Percentiles rank a stretch among this genome's conserved stretches.
These are phyloP conservation scores for Tetheella fluctuosa DNA, from an alignment of 2,888 invertebrate species.

Conservation along the genomic window DNA sequence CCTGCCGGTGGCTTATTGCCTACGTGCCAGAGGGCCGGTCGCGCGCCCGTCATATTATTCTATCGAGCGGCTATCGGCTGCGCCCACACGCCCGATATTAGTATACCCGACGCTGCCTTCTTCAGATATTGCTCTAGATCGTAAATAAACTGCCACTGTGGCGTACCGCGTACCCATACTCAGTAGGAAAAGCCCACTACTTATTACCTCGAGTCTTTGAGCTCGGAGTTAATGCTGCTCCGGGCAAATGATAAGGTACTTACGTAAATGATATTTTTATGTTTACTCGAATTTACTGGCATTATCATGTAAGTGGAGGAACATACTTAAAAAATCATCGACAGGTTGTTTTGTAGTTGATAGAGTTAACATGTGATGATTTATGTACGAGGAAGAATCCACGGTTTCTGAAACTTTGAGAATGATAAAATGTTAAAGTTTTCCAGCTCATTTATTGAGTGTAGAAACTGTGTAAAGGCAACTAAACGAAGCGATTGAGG, in stretches of 20 bases:
- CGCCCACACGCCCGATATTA: conserved; percentile 78
- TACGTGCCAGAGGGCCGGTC: conserved; percentile 77
- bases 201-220: conserved; percentile 58
- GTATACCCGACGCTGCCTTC: conserved; percentile 74
- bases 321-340: background rate
- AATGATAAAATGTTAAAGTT: background rate
- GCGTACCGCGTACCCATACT: conserved; percentile 44
- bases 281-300: background rate
- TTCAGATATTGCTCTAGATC: conserved; percentile 75
- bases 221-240: conserved; percentile 12
- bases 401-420: background rate
- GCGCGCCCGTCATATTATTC: conserved; percentile 81
- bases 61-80: conserved; percentile 78
- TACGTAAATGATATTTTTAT: conserved; percentile 11
- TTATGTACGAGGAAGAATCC: background rate
- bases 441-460: too few relatives aligned
- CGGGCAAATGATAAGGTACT: conserved; percentile 14
- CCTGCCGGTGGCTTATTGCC: conserved; percentile 81
- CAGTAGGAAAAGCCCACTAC: conserved; percentile 45
- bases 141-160: conserved; percentile 74
- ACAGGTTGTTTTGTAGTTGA: background rate
- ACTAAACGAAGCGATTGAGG: too few relatives aligned
- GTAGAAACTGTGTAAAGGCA: too few relatives aligned
- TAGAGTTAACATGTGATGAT: background rate
- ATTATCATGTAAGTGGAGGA: conserved; percentile 3